Percentiles rank a stretch among this genome's conserved stretches.
Evolutionary conservation across 2,888 invertebrate genomes (phyloP).

Genomic region (Scaptomyza polygonia): DNA sequence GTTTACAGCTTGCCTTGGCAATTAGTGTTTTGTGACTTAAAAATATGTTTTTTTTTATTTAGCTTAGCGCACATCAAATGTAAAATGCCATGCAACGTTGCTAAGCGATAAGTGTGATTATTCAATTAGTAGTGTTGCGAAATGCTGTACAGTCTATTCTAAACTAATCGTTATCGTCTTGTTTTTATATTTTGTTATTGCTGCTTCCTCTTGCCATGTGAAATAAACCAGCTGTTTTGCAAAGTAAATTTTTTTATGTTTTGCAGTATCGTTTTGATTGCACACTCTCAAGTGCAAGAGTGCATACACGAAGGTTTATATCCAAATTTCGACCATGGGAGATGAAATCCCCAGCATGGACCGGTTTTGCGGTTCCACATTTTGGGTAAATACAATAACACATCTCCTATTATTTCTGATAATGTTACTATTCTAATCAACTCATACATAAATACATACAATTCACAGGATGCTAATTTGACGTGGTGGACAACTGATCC

Average conservation of each 20-base stretch:
- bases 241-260: slow-evolving; percentile 38
- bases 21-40: not conserved
- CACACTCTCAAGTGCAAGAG: slow-evolving; percentile 36
- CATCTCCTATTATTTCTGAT: not conserved
- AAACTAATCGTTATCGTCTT: slow-evolving; percentile 36
- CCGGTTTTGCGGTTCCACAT: slow-evolving; percentile 90
- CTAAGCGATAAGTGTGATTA: slow-evolving; percentile 30
- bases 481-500: slow-evolving; percentile 94
- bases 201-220: slow-evolving; percentile 29
- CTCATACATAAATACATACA: not conserved
- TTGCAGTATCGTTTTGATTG: slow-evolving; percentile 22
- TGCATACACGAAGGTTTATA: slow-evolving; percentile 11
- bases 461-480: slow-evolving; percentile 88
- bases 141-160: not conserved
- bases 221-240: slow-evolving; percentile 46
- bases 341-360: slow-evolving; percentile 87
- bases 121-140: slow-evolving; percentile 25
- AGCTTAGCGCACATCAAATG: slow-evolving; percentile 1
- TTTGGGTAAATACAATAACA: slow-evolving; percentile 89
- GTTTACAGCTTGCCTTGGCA: not conserved
- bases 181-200: slow-evolving; percentile 32
- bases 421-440: not conserved
- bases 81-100: slow-evolving; percentile 21
- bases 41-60: not conserved
- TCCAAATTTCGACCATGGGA: slow-evolving; percentile 57